phyloP scores from a whole-genome alignment of 2,113 vertebrate species.

The Bostrychus sinensis region DNA sequence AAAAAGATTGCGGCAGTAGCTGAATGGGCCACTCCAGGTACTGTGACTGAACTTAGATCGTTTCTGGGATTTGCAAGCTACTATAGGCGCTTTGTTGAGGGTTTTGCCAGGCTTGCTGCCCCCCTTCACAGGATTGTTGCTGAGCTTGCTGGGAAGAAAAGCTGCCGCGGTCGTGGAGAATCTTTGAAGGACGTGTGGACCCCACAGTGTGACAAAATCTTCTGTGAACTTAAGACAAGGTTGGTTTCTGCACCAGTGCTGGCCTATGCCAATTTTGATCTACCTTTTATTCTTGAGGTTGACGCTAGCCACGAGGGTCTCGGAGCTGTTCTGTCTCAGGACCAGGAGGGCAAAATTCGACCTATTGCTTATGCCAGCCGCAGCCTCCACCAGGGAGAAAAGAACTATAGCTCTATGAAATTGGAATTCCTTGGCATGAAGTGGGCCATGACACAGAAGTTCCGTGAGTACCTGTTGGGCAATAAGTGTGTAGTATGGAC shows the following conservation, averaged over 20 bases:
- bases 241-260: neutral
- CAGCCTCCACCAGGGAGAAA: neutral
- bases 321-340: neutral
- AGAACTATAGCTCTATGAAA: neutral
- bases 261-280: neutral
- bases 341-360: neutral
- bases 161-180: neutral
- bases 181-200: neutral
- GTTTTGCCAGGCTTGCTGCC: slow-evolving; percentile 9
- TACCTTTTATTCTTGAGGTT: too few relatives aligned
- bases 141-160: neutral
- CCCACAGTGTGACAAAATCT: neutral
- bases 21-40: neutral
- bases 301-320: slow-evolving; percentile 4
- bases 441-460: too few relatives aligned
- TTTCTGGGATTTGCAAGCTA: too few relatives aligned
- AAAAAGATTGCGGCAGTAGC: neutral
- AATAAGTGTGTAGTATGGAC: too few relatives aligned
- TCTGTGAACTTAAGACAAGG: neutral
- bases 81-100: slow-evolving; percentile 5
- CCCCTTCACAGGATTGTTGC: slow-evolving; percentile 14
- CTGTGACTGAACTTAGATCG: slow-evolving; percentile 1
- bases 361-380: neutral
- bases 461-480: too few relatives aligned
- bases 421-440: too few relatives aligned